A percentile compares a stretch with the other conserved stretches of the same genome.
Conservation (phyloP, 1,140 invertebrate genomes). For the Drosophila busckii region DNA sequence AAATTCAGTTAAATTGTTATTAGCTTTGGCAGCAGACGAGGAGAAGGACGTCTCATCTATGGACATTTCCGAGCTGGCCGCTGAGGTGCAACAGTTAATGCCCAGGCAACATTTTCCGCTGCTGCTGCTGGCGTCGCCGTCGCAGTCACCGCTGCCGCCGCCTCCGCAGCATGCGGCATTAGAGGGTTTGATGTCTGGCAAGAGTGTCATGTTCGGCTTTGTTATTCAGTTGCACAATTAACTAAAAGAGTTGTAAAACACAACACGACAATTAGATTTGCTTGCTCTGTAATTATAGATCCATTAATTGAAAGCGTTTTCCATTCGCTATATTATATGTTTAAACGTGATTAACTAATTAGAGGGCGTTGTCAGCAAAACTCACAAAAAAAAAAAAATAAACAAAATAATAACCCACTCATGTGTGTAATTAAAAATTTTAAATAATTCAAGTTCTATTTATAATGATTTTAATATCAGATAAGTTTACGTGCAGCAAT, state of each 20-base stretch:
- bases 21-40: constrained; percentile 48
- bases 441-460: too few relatives aligned
- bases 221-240: too few relatives aligned
- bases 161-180: constrained; percentile 53
- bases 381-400: too few relatives aligned
- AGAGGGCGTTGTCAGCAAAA: too few relatives aligned
- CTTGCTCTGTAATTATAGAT: not conserved
- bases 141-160: constrained; percentile 23
- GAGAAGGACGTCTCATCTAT: constrained; percentile 59
- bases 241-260: constrained; percentile 13
- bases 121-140: constrained; percentile 36
- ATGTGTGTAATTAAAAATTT: too few relatives aligned
- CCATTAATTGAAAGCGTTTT: too few relatives aligned
- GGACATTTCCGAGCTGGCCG: constrained; percentile 60
- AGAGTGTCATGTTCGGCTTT: constrained; percentile 63
- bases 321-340: too few relatives aligned
- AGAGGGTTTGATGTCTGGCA: constrained; percentile 68
- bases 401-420: too few relatives aligned
- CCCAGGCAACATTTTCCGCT: constrained; percentile 32
- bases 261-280: constrained; percentile 2
- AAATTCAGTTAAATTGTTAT: constrained; percentile 53
- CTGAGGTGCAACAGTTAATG: constrained; percentile 66
- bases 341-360: too few relatives aligned
- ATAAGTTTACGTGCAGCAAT: too few relatives aligned
- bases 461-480: too few relatives aligned